Evolutionary conservation across 2,888 invertebrate genomes (phyloP).

Genomic region (Lacanobia wlatinum): DNA sequence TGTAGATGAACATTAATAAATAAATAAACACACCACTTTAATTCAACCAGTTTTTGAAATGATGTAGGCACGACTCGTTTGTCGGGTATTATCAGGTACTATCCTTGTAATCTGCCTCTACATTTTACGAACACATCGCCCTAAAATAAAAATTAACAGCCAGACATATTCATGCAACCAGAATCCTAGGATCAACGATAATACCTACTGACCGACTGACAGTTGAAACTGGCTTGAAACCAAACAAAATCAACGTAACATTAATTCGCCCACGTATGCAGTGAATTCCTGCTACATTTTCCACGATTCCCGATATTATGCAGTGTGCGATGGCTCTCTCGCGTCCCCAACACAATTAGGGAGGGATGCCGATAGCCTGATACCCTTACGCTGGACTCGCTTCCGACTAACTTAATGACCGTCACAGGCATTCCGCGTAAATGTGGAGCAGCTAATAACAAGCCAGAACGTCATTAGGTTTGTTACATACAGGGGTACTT

Average conservation of each 20-base stretch:
- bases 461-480: not conserved
- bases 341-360: constrained; percentile 2
- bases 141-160: not conserved
- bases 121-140: not conserved
- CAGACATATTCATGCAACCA: no score
- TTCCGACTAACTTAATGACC: constrained; percentile 7
- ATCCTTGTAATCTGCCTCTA: not conserved
- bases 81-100: not conserved
- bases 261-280: not conserved
- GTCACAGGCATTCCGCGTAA: not conserved
- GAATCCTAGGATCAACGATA: no score
- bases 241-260: not conserved
- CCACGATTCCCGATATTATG: not conserved
- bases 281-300: not conserved
- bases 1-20: no score
- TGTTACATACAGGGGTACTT: not conserved
- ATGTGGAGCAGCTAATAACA: not conserved
- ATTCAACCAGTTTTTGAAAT: no score
- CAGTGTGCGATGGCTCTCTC: not conserved
- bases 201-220: no score
- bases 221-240: no score
- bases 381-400: not conserved
- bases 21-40: no score
- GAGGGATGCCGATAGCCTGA: not conserved
- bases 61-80: no score